Conservation (phyloP, 2,888 invertebrate species). For the Lochmaea crataegi region DNA sequence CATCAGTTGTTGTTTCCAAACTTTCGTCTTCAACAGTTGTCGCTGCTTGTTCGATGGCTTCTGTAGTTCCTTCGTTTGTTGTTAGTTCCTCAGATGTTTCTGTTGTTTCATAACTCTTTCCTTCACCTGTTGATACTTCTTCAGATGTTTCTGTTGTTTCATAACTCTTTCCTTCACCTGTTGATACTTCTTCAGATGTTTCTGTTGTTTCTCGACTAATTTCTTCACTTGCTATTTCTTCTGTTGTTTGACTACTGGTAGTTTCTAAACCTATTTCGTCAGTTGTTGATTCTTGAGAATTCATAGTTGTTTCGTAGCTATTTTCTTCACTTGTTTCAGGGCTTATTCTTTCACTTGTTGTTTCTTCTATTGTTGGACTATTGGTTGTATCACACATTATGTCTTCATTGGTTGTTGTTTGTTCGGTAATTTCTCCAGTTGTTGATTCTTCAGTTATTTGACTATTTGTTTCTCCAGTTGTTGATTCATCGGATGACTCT, state of each 20-base stretch:
- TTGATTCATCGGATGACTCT: not conserved
- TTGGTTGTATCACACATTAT: not conserved
- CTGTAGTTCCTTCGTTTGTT: too few relatives aligned
- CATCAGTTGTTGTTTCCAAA: not conserved
- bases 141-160: not conserved
- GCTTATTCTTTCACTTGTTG: too few relatives aligned
- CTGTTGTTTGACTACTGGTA: not conserved
- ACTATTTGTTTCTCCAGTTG: not conserved
- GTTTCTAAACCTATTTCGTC: too few relatives aligned
- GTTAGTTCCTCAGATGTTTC: not conserved
- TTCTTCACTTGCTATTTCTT: not conserved
- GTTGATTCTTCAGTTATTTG: not conserved
- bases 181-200: not conserved
- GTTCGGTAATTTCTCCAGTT: not conserved
- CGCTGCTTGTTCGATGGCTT: too few relatives aligned
- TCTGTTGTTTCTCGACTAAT: not conserved
- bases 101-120: not conserved
- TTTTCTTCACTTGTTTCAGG: not conserved
- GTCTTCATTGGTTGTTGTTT: slow-evolving; percentile 9
- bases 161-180: not conserved
- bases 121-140: not conserved
- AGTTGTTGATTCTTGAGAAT: not conserved
- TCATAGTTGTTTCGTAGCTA: not conserved
- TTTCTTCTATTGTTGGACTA: too few relatives aligned
- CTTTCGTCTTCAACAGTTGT: too few relatives aligned